Conservation (phyloP, 2,888 invertebrate genomes). For the Muschampia plurimacula region DNA sequence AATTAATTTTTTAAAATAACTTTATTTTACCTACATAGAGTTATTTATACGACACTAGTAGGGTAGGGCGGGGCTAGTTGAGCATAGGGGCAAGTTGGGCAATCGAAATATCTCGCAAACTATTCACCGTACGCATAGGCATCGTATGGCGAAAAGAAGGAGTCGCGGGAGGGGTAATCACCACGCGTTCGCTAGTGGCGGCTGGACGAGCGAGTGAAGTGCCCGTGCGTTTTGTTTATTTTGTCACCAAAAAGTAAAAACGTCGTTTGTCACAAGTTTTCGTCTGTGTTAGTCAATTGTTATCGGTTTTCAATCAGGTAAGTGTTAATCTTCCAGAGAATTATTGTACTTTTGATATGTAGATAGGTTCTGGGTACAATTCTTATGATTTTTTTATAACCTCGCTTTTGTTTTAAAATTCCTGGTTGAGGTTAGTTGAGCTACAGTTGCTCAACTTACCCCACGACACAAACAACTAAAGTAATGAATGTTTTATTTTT, state of each 20-base stretch:
- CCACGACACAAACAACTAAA: too few relatives aligned
- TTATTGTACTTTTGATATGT: slow-evolving; percentile 44
- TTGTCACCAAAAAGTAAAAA: slow-evolving; percentile 15
- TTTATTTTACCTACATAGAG: too few relatives aligned
- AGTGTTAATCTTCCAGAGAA: slow-evolving; percentile 41
- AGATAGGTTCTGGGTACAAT: slow-evolving; percentile 40
- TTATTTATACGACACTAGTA: too few relatives aligned
- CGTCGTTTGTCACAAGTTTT: slow-evolving; percentile 32
- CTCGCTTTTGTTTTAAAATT: slow-evolving; percentile 44
- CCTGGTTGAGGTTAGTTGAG: slow-evolving; percentile 45
- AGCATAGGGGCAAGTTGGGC: slow-evolving; percentile 43
- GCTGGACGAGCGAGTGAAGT: slow-evolving; percentile 1
- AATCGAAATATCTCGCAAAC: slow-evolving; percentile 43
- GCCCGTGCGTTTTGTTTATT: slow-evolving; percentile 3
- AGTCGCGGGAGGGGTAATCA: neutral
- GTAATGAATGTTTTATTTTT: slow-evolving; percentile 40
- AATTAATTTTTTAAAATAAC: too few relatives aligned
- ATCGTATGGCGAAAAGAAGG: slow-evolving; percentile 33
- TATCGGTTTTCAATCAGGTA: slow-evolving; percentile 43
- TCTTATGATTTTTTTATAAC: slow-evolving; percentile 43
- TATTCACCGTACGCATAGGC: slow-evolving; percentile 34
- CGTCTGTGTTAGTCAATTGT: slow-evolving; percentile 43
- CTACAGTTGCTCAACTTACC: slow-evolving; percentile 37
- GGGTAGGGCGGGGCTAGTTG: too few relatives aligned
- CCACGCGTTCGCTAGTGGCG: neutral